These are phyloP conservation scores for Orestias chungarensis DNA, from an alignment of 2,797 vertebrate genomes.

Conservation along the genomic window DNA sequence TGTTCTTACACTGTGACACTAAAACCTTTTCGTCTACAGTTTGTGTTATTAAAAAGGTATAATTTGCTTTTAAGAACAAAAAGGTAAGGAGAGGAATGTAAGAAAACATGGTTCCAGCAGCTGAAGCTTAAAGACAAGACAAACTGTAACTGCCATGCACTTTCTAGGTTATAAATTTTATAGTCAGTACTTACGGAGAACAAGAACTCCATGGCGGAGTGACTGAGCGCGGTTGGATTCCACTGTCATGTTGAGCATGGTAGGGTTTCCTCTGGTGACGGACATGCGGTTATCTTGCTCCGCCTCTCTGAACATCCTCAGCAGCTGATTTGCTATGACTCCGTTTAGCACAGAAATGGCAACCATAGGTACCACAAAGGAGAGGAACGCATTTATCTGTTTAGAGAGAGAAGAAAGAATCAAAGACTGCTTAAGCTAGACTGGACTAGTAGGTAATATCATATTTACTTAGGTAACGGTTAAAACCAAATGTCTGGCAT, in stretches of 20 bases:
- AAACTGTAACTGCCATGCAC: neutral
- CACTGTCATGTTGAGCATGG: conserved; percentile 85
- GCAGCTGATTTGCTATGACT: conserved; percentile 93
- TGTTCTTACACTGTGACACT: neutral
- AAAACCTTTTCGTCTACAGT: neutral
- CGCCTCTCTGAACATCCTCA: conserved; percentile 91
- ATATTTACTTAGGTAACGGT: neutral
- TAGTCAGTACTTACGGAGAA: conserved; percentile 75
- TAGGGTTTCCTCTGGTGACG: conserved; percentile 82
- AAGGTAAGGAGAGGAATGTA: neutral
- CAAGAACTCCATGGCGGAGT: conserved; percentile 90
- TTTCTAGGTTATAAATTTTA: no score
- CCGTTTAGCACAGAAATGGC: conserved; percentile 91
- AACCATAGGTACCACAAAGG: conserved; percentile 93
- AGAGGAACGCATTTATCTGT: conserved; percentile 92
- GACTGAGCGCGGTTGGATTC: conserved; percentile 92
- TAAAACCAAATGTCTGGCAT: neutral
- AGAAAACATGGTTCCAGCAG: neutral
- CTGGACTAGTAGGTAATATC: neutral
- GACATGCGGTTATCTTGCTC: conserved; percentile 89
- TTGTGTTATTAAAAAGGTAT: neutral
- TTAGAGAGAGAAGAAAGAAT: neutral
- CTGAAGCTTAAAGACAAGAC: neutral
- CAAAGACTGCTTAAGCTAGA: neutral
- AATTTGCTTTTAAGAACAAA: neutral